Evolutionary conservation across 1,140 invertebrate genomes (phyloP), one percentile per base, ranked within the genome.

Genomic region (Chrysopa pallens): DNA sequence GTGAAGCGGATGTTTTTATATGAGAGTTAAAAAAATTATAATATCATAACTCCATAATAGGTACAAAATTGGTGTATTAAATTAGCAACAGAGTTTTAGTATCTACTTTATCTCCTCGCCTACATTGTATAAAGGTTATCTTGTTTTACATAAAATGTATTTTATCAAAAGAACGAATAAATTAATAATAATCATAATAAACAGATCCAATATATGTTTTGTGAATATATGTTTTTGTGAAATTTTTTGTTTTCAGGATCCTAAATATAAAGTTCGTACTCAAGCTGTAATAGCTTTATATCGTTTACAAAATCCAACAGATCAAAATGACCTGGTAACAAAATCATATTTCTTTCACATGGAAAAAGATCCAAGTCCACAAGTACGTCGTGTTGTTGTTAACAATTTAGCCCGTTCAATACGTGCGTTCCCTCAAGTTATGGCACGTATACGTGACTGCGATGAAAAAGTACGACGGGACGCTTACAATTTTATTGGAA

Each of bases 321-420:
- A 84, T 50, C 69, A 73, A 11, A 63, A 75, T 42, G 87, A 86
- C 60, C 72, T 72, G 8, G 74, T 89, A 0, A 78, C 84, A 4
- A 71, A 76, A 53, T 74, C 80, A 0, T 88, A 80, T 52, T 58
- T 79, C 12, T 86, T 76, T 57, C 79, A 89, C 47, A 63, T 88
- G 55, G 65, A 67, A 14, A 72, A 70, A 50, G 86, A 90, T 62
- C 81, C 84, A 2, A 79, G 74, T 50, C 61, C 72, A 40, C 77
- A 78, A 42, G 80, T 85, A 1, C 67, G 81, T 40, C 66, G 74
- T 61, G 71, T 72, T 11, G 69, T 82, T 38, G 62, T 84, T 4
- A 68, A 69, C 39, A 69, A 68, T 39, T 74, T 84, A 55, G 78
- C 75, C 0, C 70, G 77, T 8, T 77, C 72, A 42, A 62, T 61